A percentile compares a stretch with the other conserved stretches of the same genome.
phyloP scores from a whole-genome alignment of 2,797 vertebrate genomes.

The Apogon hyalosoma region DNA sequence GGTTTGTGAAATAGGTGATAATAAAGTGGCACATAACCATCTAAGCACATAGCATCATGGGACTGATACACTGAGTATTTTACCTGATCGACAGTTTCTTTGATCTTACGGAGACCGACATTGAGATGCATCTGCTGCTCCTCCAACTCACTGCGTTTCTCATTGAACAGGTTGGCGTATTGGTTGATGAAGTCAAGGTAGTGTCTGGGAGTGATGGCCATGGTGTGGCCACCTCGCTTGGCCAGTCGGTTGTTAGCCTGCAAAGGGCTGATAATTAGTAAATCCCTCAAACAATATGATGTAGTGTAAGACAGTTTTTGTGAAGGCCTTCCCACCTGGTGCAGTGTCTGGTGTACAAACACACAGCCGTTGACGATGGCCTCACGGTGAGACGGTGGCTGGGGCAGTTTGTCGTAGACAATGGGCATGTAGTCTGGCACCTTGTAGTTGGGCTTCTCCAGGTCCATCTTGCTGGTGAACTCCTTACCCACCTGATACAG shows the following conservation, averaged over 20 bases:
- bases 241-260: conserved; percentile 96
- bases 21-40: neutral
- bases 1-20: neutral
- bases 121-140: conserved; percentile 99
- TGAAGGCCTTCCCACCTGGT: conserved; percentile 86
- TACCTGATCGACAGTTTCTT: conserved; percentile 99
- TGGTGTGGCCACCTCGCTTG: conserved; percentile 95
- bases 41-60: neutral
- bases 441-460: conserved; percentile 97
- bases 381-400: conserved; percentile 93
- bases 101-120: conserved; percentile 97
- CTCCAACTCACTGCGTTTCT: conserved; percentile 97
- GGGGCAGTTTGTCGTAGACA: conserved; percentile 95
- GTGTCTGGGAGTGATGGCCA: conserved; percentile 98
- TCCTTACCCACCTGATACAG: conserved; percentile 99
- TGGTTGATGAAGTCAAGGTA: conserved; percentile 99
- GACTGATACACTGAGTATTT: neutral
- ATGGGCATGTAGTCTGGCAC: conserved; percentile 98
- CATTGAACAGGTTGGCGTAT: conserved; percentile 97
- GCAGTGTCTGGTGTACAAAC: conserved; percentile 97
- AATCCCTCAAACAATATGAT: no score
- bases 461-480: conserved; percentile 99
- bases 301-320: neutral
- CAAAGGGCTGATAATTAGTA: neutral
- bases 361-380: conserved; percentile 98